Percentiles rank a stretch among this genome's conserved stretches.
Evolutionary conservation across 2,113 vertebrate species (phyloP).

Genomic region (Myrmecobius fasciatus): DNA sequence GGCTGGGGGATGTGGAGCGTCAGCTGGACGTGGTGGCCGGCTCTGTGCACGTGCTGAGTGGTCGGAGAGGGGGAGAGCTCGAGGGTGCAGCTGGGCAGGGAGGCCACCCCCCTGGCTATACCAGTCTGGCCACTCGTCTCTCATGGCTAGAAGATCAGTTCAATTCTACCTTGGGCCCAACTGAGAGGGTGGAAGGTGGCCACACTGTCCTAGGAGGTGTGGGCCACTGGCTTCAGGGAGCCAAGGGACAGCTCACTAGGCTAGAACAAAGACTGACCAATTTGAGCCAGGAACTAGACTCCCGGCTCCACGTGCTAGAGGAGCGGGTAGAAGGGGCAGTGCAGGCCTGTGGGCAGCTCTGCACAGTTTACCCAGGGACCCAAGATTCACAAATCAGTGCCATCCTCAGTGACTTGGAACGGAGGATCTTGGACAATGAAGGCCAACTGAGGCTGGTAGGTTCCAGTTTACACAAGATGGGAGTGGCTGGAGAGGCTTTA

Average conservation of each 20-base stretch:
- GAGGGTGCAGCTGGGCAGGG: constrained; percentile 61
- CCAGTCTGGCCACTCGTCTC: constrained; percentile 85
- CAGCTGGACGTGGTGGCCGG: constrained; percentile 83
- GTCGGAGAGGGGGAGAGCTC: constrained; percentile 85
- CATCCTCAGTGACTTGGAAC: constrained; percentile 86
- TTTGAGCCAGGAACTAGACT: constrained; percentile 83
- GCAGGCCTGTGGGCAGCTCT: constrained; percentile 86
- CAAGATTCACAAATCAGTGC: constrained; percentile 79
- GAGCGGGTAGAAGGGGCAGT: constrained; percentile 79
- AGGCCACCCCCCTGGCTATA: constrained; percentile 76
- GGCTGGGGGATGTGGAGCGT: constrained; percentile 81
- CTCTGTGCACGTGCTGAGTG: constrained; percentile 83
- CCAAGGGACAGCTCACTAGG: constrained; percentile 75
- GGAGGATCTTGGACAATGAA: constrained; percentile 84
- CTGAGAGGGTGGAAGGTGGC: constrained; percentile 81
- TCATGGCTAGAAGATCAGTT: constrained; percentile 88
- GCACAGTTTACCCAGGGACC: constrained; percentile 54
- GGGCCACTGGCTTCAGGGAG: constrained; percentile 80
- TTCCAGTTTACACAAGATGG: constrained; percentile 84
- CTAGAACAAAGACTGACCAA: constrained; percentile 78
- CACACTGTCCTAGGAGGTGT: constrained; percentile 52
- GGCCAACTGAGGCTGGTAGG: constrained; percentile 85
- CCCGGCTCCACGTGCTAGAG: constrained; percentile 81
- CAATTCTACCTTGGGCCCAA: constrained; percentile 87
- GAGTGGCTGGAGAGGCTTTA: constrained; percentile 84